Percentiles rank a stretch among this genome's conserved stretches.
These are phyloP conservation scores for Drosophila fulvimacula DNA, from an alignment of 2,888 invertebrate species.

Conservation along the genomic window DNA sequence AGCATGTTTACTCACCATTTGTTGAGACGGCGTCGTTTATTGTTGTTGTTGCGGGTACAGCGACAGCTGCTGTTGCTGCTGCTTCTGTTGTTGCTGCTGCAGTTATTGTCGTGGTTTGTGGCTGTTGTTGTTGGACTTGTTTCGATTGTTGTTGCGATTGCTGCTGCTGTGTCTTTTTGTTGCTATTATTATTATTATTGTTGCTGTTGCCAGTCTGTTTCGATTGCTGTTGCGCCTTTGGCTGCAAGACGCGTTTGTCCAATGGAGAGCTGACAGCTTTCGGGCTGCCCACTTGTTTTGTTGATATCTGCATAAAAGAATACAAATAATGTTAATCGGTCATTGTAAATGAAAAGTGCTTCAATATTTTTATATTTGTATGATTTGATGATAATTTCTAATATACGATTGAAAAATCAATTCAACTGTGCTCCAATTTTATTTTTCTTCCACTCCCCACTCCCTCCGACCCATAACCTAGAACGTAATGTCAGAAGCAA, in stretches of 20 bases:
- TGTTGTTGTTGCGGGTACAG: slow-evolving; percentile 22
- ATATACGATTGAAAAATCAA: slow-evolving; percentile 55
- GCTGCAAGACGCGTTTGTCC: slow-evolving; percentile 89
- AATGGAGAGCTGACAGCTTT: slow-evolving; percentile 85
- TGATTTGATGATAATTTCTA: neutral
- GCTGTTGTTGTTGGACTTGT: slow-evolving; percentile 24
- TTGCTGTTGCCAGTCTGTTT: slow-evolving; percentile 62
- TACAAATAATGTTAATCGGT: neutral
- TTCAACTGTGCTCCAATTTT: slow-evolving; percentile 38
- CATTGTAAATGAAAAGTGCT: neutral
- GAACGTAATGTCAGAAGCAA: slow-evolving; percentile 25
- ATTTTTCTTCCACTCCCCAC: neutral
- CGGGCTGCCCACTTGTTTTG: slow-evolving; percentile 84
- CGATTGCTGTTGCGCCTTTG: slow-evolving; percentile 86
- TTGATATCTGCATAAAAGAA: slow-evolving; percentile 82
- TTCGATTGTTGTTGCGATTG: slow-evolving; percentile 40
- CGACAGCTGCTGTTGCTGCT: slow-evolving; percentile 17
- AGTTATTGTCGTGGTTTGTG: neutral
- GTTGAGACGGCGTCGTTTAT: slow-evolving; percentile 49
- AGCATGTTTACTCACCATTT: slow-evolving; percentile 69
- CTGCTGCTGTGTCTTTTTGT: slow-evolving; percentile 68
- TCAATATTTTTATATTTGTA: neutral
- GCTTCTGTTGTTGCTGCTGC: neutral
- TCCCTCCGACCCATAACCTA: slow-evolving; percentile 33
- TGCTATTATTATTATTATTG: slow-evolving; percentile 61